phyloP scores from a whole-genome alignment of 2,113 vertebrate species.

The Etheostoma spectabile region DNA sequence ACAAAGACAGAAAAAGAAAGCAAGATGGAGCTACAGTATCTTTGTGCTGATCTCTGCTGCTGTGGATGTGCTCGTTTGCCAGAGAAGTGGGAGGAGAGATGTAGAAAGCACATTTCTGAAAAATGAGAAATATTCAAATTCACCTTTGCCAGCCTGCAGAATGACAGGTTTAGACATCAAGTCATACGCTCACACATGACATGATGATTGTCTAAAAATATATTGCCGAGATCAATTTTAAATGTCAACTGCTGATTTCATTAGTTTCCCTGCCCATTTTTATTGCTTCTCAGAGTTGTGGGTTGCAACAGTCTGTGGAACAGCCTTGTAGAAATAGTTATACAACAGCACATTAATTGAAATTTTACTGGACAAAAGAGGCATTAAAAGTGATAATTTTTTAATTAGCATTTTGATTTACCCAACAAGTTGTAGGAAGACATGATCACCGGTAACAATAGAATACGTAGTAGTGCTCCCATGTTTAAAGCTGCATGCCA shows the following conservation, averaged over 20 bases:
- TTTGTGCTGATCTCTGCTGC: constrained; percentile 45
- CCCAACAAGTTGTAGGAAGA: background rate
- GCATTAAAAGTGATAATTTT: background rate
- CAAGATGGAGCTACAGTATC: background rate
- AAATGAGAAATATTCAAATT: constrained; percentile 34
- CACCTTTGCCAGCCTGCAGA: constrained; percentile 15
- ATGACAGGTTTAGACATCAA: background rate
- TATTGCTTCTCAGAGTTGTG: background rate
- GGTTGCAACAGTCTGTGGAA: background rate
- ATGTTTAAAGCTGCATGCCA: background rate
- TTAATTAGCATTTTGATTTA: background rate
- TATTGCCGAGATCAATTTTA: background rate
- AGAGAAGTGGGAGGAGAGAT: constrained; percentile 37
- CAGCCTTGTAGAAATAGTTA: background rate
- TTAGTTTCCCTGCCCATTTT: background rate
- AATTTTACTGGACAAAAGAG: background rate
- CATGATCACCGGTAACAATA: background rate
- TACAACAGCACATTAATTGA: constrained; percentile 4
- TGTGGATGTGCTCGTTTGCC: constrained; percentile 28
- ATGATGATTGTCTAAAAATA: background rate
- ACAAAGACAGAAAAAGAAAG: constrained; percentile 42
- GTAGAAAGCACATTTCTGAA: constrained; percentile 14
- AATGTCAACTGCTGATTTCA: background rate
- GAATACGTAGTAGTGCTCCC: background rate
- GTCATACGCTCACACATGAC: background rate